A percentile compares a stretch with the other conserved stretches of the same genome.
Conservation (phyloP, 2,888 invertebrate genomes). For the Caenorhabditis becei region DNA sequence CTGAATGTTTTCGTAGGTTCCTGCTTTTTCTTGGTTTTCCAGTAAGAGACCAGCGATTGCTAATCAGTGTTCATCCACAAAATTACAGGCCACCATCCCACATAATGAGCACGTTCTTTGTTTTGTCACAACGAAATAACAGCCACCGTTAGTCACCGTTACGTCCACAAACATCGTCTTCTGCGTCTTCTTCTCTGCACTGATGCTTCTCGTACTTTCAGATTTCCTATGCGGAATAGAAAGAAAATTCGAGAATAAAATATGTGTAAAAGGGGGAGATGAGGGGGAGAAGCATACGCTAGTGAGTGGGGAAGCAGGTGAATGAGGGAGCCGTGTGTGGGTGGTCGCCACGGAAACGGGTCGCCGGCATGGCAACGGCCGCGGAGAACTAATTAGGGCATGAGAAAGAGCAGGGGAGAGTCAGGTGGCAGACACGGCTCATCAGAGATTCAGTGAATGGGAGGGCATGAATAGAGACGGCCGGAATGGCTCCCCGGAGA, state of each 20-base stretch:
- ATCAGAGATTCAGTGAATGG: background rate
- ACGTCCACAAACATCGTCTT: too few species aligned
- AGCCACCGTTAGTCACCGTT: background rate
- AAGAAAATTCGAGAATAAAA: background rate
- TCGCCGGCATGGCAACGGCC: background rate
- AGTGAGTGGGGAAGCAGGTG: background rate
- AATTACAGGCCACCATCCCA: background rate
- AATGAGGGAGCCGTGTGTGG: background rate
- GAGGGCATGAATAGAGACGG: slow-evolving; percentile 4
- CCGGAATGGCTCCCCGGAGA: slow-evolving; percentile 1
- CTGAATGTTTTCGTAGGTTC: too few species aligned
- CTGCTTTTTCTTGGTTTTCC: too few species aligned
- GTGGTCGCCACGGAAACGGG: slow-evolving; percentile 1
- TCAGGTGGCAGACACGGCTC: background rate
- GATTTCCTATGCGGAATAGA: too few species aligned
- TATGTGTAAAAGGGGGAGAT: background rate
- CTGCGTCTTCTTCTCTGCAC: too few species aligned
- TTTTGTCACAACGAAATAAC: too few species aligned
- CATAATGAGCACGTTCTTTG: too few species aligned
- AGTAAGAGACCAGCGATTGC: too few species aligned
- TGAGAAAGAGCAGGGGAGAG: background rate
- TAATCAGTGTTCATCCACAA: background rate
- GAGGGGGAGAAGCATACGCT: background rate
- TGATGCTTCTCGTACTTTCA: too few species aligned
- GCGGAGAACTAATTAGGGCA: slow-evolving; percentile 6